Evolutionary conservation across 1,140 invertebrate genomes (phyloP), one percentile per base, ranked within the genome.

Genomic region (Schlechtendalia chinensis): DNA sequence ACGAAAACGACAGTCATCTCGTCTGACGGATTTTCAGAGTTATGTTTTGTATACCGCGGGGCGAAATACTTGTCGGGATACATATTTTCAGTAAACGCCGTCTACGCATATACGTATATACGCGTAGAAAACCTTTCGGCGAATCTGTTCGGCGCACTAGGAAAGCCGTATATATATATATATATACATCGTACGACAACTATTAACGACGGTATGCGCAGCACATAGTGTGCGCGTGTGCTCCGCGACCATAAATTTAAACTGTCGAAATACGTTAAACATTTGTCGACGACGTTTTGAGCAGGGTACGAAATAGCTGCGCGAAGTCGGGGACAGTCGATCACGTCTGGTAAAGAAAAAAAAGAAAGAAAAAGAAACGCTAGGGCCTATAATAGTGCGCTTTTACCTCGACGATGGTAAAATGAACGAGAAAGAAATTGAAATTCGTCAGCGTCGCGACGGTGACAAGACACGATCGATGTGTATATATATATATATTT

Each of bases 271-370:
- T 39, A 54, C 17, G 27, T 45, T 72, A 72, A 53, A 54, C 47
- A 54, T 29, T 72, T 72, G 29, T 53, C 53, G 69, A 72, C 53
- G 69, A 54, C 47, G 53, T 54, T 72, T 54, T 54, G 54, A 72
- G 50, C 69, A 27, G 22, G 16, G 11, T 17, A 24, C 10, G 50
- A 72, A 54, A 54, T 72, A 54, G 67, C 56, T n/a, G n/a, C n/a
- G n/a, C 75, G 45, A 29, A 63, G 75, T 79, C 75, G 61, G 58
- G 75, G 39, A 27, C 47, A 50, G 39, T 50, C 24, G 22, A 79
- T 79, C 54, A 16, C 32, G 32, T 39, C 32, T n/a, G 32, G 32
- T 8, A 39, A 39, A 3, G 8, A 39, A 39, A 39, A 39, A 39
- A 8, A 8, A 8, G 32, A 39, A 39, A 39, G n/a, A n/a, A 75